phyloP scores from a whole-genome alignment of 2,113 vertebrate genomes.

The Zosterops borbonicus region DNA sequence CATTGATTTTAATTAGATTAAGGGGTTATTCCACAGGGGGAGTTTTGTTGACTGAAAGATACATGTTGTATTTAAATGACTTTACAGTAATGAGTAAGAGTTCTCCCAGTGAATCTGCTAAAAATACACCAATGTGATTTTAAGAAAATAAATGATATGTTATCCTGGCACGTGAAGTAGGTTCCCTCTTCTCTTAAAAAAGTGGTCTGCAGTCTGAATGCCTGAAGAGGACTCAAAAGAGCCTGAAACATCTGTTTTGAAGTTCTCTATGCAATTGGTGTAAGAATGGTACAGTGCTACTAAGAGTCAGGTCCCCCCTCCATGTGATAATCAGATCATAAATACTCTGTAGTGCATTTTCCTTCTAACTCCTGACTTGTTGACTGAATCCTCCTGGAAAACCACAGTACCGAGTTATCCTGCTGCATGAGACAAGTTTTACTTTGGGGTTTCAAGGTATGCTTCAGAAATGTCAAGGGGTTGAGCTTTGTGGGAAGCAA shows the following conservation, averaged over 20 bases:
- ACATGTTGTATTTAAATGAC: neutral
- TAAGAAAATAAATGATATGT: neutral
- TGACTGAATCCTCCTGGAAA: neutral
- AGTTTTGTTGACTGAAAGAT: neutral
- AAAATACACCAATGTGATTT: neutral
- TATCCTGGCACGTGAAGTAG: neutral
- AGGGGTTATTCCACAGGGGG: neutral
- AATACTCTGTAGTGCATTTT: neutral
- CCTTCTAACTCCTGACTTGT: neutral
- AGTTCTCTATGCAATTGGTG: accelerated
- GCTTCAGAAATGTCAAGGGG: neutral
- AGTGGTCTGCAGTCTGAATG: neutral
- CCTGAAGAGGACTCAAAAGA: neutral
- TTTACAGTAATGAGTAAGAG: neutral
- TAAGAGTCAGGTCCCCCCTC: neutral
- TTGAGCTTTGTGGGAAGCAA: neutral
- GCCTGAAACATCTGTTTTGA: neutral
- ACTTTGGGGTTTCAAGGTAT: neutral
- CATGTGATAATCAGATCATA: neutral
- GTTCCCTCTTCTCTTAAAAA: neutral
- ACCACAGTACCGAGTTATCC: neutral
- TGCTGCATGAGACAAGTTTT: neutral
- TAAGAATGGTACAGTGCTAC: neutral
- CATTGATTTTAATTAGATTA: neutral
- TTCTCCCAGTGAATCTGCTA: neutral